Percentiles rank a stretch among this genome's conserved stretches.
These are phyloP conservation scores for Gonocerus acuteangulatus DNA, from an alignment of 2,888 invertebrate genomes.

Conservation along the genomic window DNA sequence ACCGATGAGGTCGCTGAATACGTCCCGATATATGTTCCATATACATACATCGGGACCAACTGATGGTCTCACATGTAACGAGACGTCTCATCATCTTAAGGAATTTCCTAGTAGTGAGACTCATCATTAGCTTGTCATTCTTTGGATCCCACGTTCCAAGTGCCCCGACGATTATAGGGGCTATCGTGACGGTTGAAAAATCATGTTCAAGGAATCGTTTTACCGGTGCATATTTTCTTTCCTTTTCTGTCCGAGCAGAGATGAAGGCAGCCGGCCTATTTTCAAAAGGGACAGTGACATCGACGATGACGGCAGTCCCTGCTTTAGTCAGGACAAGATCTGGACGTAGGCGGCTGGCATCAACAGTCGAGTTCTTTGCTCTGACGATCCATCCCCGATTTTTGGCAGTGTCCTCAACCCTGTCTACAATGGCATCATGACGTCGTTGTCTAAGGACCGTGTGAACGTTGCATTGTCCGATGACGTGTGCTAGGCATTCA, in stretches of 20 bases:
- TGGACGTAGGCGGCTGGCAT: conserved; percentile 4
- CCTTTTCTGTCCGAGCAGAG: conserved; percentile 7
- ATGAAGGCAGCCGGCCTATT: not conserved
- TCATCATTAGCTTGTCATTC: not conserved
- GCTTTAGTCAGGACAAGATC: not conserved
- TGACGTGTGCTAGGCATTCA: conserved; percentile 8
- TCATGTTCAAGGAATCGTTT: not conserved
- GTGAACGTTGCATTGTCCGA: conserved; percentile 18
- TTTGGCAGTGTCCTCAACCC: not conserved
- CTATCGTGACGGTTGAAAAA: not conserved
- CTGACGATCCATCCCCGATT: not conserved
- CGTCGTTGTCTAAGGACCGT: not conserved
- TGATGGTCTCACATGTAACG: too few relatives aligned
- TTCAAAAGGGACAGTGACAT: conserved; percentile 21
- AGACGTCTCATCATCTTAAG: too few relatives aligned
- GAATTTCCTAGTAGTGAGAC: not conserved
- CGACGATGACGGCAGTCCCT: not conserved
- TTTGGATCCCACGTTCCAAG: not conserved
- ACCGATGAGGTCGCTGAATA: too few relatives aligned
- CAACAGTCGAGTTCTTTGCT: not conserved
- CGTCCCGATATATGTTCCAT: too few relatives aligned
- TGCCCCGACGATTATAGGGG: conserved; percentile 10
- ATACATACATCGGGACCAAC: too few relatives aligned
- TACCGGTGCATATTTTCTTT: conserved; percentile 1
- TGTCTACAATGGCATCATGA: conserved; percentile 7